Percentiles rank a stretch among this genome's conserved stretches.
phyloP scores from a whole-genome alignment of 2,797 vertebrate genomes.

The Hemitrygon akajei region DNA sequence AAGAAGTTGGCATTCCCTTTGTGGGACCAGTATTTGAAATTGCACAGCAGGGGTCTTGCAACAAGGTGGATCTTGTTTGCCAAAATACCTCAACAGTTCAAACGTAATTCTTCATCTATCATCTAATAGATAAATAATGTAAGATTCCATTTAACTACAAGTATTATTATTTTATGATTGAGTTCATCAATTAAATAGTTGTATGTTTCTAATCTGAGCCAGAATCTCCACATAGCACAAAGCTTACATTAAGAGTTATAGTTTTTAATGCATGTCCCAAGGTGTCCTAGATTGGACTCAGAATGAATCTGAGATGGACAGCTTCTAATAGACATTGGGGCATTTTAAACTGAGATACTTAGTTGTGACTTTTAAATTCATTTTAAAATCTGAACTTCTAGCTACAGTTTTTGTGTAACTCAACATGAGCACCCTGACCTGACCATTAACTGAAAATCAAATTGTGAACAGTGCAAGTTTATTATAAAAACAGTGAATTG shows the following conservation, averaged over 20 bases:
- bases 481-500: neutral
- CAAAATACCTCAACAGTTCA: neutral
- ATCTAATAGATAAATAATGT: neutral
- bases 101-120: neutral
- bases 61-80: neutral
- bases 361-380: neutral
- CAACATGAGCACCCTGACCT: neutral
- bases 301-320: neutral
- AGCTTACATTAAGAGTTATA: neutral
- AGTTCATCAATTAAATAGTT: neutral
- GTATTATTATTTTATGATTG: neutral
- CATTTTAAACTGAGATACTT: neutral
- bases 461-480: neutral
- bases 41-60: too few relatives aligned
- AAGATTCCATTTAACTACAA: neutral
- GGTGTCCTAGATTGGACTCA: neutral
- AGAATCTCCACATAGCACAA: neutral
- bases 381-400: neutral
- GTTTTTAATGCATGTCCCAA: neutral
- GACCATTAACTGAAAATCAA: neutral
- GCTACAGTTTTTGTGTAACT: neutral
- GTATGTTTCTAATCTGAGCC: neutral
- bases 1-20: neutral
- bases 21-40: neutral
- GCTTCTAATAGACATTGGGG: neutral